These are phyloP conservation scores for Drosophila triauraria DNA, from an alignment of 1,140 invertebrate species.

Conservation along the genomic window DNA sequence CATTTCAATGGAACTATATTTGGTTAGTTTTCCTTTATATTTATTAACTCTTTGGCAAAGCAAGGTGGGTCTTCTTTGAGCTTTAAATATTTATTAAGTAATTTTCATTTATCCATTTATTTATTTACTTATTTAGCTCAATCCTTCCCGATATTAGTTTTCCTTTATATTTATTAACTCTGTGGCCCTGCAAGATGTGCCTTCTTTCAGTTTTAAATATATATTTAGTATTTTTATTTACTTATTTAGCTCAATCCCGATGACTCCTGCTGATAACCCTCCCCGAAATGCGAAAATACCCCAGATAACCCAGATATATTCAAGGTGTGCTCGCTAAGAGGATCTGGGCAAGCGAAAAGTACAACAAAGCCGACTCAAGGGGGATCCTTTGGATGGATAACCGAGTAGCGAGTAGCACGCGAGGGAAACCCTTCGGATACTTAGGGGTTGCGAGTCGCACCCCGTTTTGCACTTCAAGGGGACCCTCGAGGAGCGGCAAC, in stretches of 20 bases:
- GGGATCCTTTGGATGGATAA: constrained; percentile 10
- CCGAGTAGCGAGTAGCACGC: constrained; percentile 2
- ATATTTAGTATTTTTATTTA: neutral
- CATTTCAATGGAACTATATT: no score
- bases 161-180: no score
- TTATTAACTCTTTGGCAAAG: no score
- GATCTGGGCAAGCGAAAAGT: constrained; percentile 8
- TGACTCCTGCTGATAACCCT: neutral
- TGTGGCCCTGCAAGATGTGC: no score
- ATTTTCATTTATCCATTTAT: no score
- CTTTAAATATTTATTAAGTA: no score
- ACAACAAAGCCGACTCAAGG: constrained; percentile 7
- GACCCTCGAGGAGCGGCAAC: constrained; percentile 2
- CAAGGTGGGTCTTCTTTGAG: no score
- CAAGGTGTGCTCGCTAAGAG: constrained; percentile 14
- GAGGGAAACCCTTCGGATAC: neutral
- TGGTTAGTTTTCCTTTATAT: no score
- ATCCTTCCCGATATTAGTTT: neutral
- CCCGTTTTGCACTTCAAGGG: constrained; percentile 13
- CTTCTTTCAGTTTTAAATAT: no score
- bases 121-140: constrained; percentile 2
- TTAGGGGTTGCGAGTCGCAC: constrained; percentile 13
- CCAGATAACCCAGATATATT: constrained; percentile 9
- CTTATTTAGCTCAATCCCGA: constrained; percentile 5
- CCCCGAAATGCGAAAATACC: neutral